Conservation (phyloP, 1,140 invertebrate genomes). For the Pomacea maculata region DNA sequence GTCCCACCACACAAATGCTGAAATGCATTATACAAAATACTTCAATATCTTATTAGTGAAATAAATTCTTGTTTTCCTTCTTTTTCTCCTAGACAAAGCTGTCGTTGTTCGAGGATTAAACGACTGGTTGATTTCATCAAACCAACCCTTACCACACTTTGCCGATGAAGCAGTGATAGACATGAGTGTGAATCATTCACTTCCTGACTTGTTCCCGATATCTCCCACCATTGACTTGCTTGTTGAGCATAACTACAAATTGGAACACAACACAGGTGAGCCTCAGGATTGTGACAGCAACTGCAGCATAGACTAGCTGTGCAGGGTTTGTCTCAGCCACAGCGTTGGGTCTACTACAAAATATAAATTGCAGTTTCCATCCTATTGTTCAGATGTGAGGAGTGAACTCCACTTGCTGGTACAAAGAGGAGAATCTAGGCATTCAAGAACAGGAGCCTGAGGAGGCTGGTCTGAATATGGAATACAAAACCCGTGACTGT, state of each 20-base stretch:
- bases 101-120: slow-evolving; percentile 74
- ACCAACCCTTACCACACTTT: slow-evolving; percentile 71
- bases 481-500: no score
- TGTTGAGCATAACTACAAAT: slow-evolving; percentile 73
- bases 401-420: no score
- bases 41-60: background rate
- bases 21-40: background rate
- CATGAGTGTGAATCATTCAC: slow-evolving; percentile 59
- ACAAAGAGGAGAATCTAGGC: no score
- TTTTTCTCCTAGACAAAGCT: slow-evolving; percentile 65
- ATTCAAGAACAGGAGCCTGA: no score
- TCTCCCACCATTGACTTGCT: slow-evolving; percentile 75
- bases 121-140: slow-evolving; percentile 74
- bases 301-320: no score
- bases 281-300: no score
- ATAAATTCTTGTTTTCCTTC: background rate
- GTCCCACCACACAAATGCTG: no score
- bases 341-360: no score
- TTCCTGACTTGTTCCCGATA: slow-evolving; percentile 79
- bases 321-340: no score
- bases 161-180: slow-evolving; percentile 62
- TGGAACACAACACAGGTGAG: slow-evolving; percentile 74
- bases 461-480: no score
- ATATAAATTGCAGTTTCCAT: no score
- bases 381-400: no score